These are phyloP conservation scores for Microcebus murinus DNA, from an alignment of 2,113 vertebrate genomes.

Conservation along the genomic window DNA sequence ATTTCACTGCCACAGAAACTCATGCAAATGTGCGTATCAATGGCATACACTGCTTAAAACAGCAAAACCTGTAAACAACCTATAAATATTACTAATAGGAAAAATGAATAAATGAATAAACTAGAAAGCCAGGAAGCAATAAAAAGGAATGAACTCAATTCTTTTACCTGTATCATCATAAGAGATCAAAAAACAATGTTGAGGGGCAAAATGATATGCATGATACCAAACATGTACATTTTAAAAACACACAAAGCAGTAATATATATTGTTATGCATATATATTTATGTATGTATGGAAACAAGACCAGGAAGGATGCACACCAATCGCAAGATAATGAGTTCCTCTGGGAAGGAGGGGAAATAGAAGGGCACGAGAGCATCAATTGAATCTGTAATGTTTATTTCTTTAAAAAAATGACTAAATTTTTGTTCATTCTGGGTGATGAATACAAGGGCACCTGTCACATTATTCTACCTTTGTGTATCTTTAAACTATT, in stretches of 20 bases:
- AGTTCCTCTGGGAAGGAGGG: background rate
- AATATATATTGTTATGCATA: background rate
- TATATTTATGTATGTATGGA: background rate
- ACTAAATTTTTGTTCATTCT: background rate
- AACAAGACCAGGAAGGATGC: background rate
- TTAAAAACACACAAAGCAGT: background rate
- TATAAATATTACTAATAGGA: background rate
- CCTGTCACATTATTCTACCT: background rate
- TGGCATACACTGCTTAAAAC: background rate
- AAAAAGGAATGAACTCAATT: background rate
- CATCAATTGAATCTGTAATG: background rate
- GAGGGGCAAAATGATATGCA: background rate
- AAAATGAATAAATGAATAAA: background rate
- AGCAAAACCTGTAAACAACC: background rate
- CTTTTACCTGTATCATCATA: background rate
- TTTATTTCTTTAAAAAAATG: background rate
- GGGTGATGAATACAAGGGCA: background rate
- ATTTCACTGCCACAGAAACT: background rate
- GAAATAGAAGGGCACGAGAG: background rate
- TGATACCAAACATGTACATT: background rate
- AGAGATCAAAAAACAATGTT: constrained; percentile 13
- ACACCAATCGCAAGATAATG: background rate
- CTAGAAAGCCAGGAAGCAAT: background rate
- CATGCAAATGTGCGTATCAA: background rate
- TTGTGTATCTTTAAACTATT: background rate